Evolutionary conservation across 2,888 invertebrate species (phyloP).

Genomic region (Lepas anatifera): DNA sequence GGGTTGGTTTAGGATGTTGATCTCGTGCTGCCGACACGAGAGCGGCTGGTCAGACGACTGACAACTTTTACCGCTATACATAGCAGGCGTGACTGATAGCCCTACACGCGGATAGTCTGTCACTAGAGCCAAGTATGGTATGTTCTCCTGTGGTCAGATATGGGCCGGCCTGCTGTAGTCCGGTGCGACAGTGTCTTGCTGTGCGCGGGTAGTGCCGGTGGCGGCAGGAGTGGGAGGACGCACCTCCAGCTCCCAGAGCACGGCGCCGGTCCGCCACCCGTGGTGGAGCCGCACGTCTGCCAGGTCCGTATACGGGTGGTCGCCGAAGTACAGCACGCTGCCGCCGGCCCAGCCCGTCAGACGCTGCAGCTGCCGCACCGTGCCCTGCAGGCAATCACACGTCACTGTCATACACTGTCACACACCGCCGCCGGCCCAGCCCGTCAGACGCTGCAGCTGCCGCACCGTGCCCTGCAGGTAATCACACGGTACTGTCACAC

Average conservation of each 20-base stretch:
- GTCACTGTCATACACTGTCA: background rate
- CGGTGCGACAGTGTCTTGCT: too few species aligned
- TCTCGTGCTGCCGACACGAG: conserved; percentile 60
- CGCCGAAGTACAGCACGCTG: conserved; percentile 91
- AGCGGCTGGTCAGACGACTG: conserved; percentile 13
- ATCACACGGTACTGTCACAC: too few species aligned
- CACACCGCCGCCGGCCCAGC: too few species aligned
- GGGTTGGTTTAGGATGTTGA: conserved; percentile 66
- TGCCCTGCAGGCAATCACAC: background rate
- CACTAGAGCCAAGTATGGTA: too few species aligned
- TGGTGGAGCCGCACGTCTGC: conserved; percentile 92
- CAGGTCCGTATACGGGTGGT: conserved; percentile 93
- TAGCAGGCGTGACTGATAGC: too few species aligned
- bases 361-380: conserved; percentile 35
- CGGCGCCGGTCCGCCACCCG: conserved; percentile 96
- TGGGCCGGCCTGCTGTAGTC: too few species aligned
- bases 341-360: conserved; percentile 87
- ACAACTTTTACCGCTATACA: too few species aligned
- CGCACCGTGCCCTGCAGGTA: background rate
- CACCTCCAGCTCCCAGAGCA: conserved; percentile 86
- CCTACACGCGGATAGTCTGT: too few species aligned
- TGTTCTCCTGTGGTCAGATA: too few species aligned
- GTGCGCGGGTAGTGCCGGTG: too few species aligned
- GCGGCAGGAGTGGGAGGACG: too few species aligned
- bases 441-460: background rate